phyloP scores from a whole-genome alignment of 2,888 invertebrate genomes.

The Fragum fragum region DNA sequence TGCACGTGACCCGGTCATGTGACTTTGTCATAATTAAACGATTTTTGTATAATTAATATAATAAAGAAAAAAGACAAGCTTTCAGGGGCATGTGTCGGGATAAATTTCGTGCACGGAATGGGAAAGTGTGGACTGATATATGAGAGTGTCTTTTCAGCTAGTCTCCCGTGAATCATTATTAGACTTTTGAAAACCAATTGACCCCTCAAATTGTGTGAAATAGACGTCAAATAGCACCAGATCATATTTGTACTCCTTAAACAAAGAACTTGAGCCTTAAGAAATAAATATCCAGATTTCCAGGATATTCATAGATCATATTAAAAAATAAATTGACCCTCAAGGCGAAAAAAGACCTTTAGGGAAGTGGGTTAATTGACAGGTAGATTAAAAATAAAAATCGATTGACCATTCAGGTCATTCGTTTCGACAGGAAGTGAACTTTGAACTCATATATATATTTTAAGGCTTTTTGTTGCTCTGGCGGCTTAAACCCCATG shows the following conservation, averaged over 20 bases:
- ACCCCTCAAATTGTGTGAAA: slow-evolving; percentile 1
- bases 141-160: background rate
- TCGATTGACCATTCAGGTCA: no score
- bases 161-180: slow-evolving; percentile 3
- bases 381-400: no score
- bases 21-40: slow-evolving; percentile 34
- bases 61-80: slow-evolving; percentile 28
- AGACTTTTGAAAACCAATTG: slow-evolving; percentile 6
- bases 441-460: no score
- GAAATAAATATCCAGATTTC: no score
- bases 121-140: slow-evolving; percentile 12
- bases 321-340: no score
- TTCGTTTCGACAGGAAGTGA: no score
- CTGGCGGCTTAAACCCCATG: no score
- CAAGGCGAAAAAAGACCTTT: no score
- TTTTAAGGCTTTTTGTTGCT: no score
- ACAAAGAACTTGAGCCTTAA: no score
- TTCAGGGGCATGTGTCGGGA: slow-evolving; percentile 14
- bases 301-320: no score
- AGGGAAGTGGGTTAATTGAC: no score
- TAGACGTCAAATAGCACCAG: background rate
- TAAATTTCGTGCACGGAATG: slow-evolving; percentile 15
- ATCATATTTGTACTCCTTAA: background rate
- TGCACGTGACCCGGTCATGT: slow-evolving; percentile 34
- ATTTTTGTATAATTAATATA: slow-evolving; percentile 28